Base-by-base conservation (phyloP, 1,140 invertebrate species). In the Arctopsyche grandis region DNA sequence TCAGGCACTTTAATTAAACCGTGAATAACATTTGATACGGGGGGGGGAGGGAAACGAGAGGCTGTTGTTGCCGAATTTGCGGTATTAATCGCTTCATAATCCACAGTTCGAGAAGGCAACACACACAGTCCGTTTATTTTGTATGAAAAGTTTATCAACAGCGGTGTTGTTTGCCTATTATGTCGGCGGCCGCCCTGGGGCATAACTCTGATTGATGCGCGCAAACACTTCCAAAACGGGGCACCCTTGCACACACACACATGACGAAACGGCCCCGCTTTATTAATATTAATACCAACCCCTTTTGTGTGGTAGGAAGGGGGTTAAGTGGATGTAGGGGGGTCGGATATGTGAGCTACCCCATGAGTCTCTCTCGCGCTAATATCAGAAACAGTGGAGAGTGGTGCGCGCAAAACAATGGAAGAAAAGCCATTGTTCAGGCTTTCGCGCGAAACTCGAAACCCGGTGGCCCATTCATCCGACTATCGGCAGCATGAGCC, bases 171-270 rank as follows among this genome's bases (percentile, higher is more conserved):
- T 70, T 70, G 69, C 24, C 69, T 70, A 70, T 70, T 70, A 70
- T 44, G 22, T n/a, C 26, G 69, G 22, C 60, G 19, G 21, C 60
- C 60, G 60, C 21, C 69, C 22, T 29, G 12, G 48, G 69, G 69
- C 38, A 70, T 70, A 70, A 70, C 69, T 70, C 69, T 70, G 69
- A 70, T 70, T 70, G 69, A 70, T 70, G 69, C 69, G 69, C 69
- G 24, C 69, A 70, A 70, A 70, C 69, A 70, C 69, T 38, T 70
- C 24, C 69, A 16, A 29, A 29, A 52, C 48, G 48, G 10, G 10
- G 48, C 16, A 52, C 10, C 10, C 48, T 52, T 52, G 16, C 16
- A 52, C 16, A 52, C 10, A 22, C 19, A 43, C 69, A 70, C 26
- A n/a, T 44, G 69, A 19, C 16, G 63, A 66, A 21, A 26, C 24